These are phyloP conservation scores for Agonopterix arenella DNA, from an alignment of 2,888 invertebrate genomes.

Conservation along the genomic window DNA sequence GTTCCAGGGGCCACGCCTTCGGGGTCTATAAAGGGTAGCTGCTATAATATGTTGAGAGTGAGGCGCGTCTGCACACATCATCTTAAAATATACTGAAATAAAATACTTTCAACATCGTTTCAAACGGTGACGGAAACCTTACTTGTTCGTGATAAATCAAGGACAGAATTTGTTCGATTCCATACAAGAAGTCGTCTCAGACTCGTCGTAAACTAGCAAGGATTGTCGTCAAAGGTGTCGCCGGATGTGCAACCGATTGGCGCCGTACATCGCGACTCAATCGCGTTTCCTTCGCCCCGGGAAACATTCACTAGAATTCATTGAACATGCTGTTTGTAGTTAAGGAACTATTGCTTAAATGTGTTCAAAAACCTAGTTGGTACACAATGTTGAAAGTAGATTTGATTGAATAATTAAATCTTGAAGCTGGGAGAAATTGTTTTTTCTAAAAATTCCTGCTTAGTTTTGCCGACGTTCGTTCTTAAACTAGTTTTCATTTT, in stretches of 20 bases:
- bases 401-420: no score
- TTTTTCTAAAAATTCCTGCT: no score
- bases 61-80: slow-evolving; percentile 45
- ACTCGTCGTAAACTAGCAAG: not conserved
- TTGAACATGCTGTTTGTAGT: not conserved
- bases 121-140: no score
- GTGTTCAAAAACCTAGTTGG: no score
- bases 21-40: slow-evolving; percentile 59
- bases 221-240: slow-evolving; percentile 9
- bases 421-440: no score
- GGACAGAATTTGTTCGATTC: no score
- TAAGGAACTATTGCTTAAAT: not conserved
- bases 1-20: slow-evolving; percentile 63
- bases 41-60: slow-evolving; percentile 31
- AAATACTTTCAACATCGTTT: not conserved
- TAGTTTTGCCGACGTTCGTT: no score
- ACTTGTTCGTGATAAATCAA: no score
- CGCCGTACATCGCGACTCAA: slow-evolving; percentile 28
- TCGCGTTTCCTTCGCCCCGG: slow-evolving; percentile 45
- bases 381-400: no score
- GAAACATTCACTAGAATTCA: slow-evolving; percentile 20
- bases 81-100: slow-evolving; percentile 8
- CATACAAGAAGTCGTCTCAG: no score
- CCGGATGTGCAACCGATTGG: slow-evolving; percentile 60
- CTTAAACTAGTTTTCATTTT: no score